phyloP scores from a whole-genome alignment of 1,140 invertebrate species.

The Cherax destructor region DNA sequence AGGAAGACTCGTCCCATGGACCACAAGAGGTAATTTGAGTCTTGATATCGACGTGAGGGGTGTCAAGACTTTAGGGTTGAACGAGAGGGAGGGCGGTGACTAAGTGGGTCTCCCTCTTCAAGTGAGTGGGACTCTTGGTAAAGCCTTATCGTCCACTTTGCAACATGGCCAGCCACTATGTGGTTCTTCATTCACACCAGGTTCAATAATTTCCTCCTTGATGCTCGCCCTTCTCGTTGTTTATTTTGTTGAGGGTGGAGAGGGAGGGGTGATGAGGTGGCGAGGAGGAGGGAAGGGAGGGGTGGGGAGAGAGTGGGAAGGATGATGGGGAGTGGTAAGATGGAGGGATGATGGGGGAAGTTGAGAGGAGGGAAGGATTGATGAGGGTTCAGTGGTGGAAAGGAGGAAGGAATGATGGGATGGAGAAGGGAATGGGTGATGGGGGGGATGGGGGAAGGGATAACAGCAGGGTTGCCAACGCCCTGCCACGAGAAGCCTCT shows the following conservation, averaged over 20 bases:
- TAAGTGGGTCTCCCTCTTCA: neutral
- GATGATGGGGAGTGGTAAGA: neutral
- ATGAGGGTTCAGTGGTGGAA: too few relatives aligned
- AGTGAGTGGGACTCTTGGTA: conserved; percentile 3
- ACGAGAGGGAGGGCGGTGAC: neutral
- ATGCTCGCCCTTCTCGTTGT: conserved; percentile 3
- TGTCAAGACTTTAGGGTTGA: neutral
- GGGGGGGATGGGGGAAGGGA: neutral
- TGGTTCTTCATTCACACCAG: conserved; percentile 12
- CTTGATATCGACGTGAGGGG: neutral
- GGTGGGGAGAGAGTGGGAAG: too few relatives aligned
- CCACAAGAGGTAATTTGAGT: neutral
- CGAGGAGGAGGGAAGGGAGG: too few relatives aligned
- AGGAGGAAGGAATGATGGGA: too few relatives aligned
- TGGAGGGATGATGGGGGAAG: too few relatives aligned
- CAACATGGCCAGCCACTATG: conserved; percentile 18
- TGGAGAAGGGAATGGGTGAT: neutral
- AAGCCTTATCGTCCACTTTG: conserved; percentile 29
- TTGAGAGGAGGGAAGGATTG: neutral
- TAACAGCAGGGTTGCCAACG: neutral
- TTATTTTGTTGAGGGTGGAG: conserved; percentile 8
- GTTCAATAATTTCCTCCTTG: conserved; percentile 14
- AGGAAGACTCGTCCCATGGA: too few relatives aligned
- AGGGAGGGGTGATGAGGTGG: too few relatives aligned
- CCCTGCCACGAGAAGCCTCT: neutral